Conservation (phyloP, 1,140 invertebrate genomes). For the Camponotus floridanus region DNA sequence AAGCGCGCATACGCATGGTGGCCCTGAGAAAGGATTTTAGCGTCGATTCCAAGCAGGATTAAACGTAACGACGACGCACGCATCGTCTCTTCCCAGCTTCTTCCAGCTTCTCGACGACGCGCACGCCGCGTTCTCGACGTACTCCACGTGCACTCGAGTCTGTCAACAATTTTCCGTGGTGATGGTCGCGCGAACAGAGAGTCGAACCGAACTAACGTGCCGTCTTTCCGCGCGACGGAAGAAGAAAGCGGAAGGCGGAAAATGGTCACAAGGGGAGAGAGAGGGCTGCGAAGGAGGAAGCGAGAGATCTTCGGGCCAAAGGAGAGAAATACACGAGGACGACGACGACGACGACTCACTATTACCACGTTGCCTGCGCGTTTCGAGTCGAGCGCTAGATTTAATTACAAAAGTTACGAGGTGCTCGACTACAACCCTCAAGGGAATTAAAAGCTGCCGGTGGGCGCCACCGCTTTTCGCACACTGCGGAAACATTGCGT, state of each 20-base stretch:
- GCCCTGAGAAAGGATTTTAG: background rate
- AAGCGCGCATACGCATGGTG: background rate
- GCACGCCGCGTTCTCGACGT: constrained; percentile 49
- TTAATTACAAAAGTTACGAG: constrained; percentile 80
- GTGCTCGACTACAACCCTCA: constrained; percentile 63
- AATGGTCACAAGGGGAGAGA: background rate
- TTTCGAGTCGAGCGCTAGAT: constrained; percentile 73
- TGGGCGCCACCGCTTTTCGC: constrained; percentile 28
- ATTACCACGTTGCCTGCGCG: background rate
- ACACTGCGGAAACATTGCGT: constrained; percentile 47
- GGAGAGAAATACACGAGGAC: constrained; percentile 35
- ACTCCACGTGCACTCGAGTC: constrained; percentile 65
- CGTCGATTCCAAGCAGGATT: background rate
- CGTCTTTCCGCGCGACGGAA: constrained; percentile 17
- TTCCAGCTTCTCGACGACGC: constrained; percentile 26
- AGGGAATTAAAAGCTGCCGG: constrained; percentile 62
- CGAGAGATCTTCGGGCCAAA: background rate
- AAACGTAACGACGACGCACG: constrained; percentile 8
- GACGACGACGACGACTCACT: constrained; percentile 33
- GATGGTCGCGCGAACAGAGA: constrained; percentile 61
- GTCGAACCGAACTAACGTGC: constrained; percentile 34
- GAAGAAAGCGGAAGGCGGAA: constrained; percentile 11
- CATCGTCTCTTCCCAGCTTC: constrained; percentile 41
- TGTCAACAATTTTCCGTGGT: constrained; percentile 73
- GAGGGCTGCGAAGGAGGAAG: constrained; percentile 1